Base-by-base conservation (phyloP, 2,113 vertebrate species). In the Aythya baeri region DNA sequence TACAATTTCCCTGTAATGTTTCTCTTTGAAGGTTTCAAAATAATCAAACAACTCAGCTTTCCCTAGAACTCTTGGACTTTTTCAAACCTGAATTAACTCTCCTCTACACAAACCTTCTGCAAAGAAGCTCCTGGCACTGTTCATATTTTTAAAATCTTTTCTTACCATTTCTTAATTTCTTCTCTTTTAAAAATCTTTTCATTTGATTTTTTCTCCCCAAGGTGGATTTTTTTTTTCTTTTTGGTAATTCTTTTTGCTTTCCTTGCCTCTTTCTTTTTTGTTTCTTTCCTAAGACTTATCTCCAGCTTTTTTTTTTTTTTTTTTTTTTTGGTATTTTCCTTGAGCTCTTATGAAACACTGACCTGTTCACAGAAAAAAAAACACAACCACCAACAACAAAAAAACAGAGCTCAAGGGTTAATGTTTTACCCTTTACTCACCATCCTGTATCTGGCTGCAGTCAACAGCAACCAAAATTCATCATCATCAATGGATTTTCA, bases 401-500 rank as follows among this genome's bases (percentile, higher is more conserved):
- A 36, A 32, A 41, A 29, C 31, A 68, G 43, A 86, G 79, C 76
- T 91, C 61, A 94, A 90, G 65, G 85, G 79, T 76, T 83, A 86
- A 96, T 83, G 29, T 91, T 93, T 94, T 55, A 91, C 75, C 79
- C 79, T 79, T 74, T 89, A 20, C 71, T 83, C 82, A 91, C 15
- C 14, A 68, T 15, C n/a, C 32, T 17, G 4, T 87, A 88, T 75
- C 68, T 89, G 58, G 23, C 59, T 94, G 61, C 73, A 91, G 73
- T 81, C 86, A 95, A 70, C 76, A 87, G 88, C 55, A 91, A 86
- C 66, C 50, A 91, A 50, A 93, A 96, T 92, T 73, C 77, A 92
- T 93, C 88, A 96, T 70, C 81, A 95, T 93, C 96, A 94, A 83
- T 70, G 71, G 83, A 88, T 92, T 94, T 95, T 58, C 92, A 93